Percentiles rank a stretch among this genome's conserved stretches.
Conservation (phyloP, 2,888 invertebrate genomes). For the Eledona agricola region DNA sequence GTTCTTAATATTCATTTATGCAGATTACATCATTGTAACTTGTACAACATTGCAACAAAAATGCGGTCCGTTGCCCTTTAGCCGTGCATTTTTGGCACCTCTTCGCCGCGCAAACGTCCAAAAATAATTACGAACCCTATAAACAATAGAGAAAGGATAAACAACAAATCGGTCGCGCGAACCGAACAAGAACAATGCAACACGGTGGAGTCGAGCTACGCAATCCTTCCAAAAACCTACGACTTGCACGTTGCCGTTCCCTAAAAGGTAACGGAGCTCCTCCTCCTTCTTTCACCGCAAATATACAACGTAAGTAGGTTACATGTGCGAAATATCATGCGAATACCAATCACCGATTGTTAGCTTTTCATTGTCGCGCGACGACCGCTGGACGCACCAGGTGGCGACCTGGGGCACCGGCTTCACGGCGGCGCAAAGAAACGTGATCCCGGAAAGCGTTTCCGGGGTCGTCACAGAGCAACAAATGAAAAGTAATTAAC, state of each 20-base stretch:
- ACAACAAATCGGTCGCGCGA: constrained; percentile 6
- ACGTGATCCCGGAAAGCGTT: too few relatives aligned
- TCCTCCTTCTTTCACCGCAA: constrained; percentile 25
- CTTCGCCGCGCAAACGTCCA: constrained; percentile 33
- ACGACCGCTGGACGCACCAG: too few relatives aligned
- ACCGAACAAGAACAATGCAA: too few relatives aligned
- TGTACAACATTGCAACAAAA: constrained; percentile 13
- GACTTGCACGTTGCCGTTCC: constrained; percentile 20
- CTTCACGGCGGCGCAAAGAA: too few relatives aligned
- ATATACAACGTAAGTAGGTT: constrained; percentile 25
- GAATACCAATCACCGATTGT: background rate
- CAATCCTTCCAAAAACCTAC: constrained; percentile 30
- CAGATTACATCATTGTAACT: too few relatives aligned
- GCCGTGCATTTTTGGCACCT: constrained; percentile 41
- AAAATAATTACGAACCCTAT: constrained; percentile 30
- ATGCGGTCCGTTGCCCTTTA: constrained; percentile 42
- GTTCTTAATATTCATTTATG: too few relatives aligned
- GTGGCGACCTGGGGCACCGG: background rate
- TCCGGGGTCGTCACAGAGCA: too few relatives aligned
- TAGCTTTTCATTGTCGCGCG: too few relatives aligned
- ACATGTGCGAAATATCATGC: constrained; percentile 27
- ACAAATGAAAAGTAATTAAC: constrained; percentile 28
- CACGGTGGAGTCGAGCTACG: constrained; percentile 7
- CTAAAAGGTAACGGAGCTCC: constrained; percentile 24
- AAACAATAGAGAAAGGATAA: too few relatives aligned